Evolutionary conservation across 2,113 vertebrate genomes (phyloP), one percentile per base, ranked within the genome.

Genomic region (Gymnobelideus leadbeateri): DNA sequence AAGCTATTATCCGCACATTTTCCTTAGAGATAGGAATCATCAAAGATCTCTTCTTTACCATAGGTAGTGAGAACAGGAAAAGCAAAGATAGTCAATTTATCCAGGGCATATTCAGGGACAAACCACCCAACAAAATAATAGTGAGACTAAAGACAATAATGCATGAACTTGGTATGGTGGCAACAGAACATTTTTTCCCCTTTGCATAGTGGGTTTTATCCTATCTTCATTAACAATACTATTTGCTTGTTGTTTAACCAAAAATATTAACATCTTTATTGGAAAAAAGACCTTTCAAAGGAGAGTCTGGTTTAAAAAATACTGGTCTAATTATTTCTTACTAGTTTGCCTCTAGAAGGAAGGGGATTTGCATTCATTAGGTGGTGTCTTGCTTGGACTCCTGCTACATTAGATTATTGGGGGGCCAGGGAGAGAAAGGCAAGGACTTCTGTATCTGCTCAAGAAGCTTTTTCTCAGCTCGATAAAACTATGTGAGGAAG

Each of bases 201-300:
- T 5, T n/a, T 7, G 37, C 23, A 7, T 14, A 53, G 57, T 92
- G 52, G 91, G 77, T 95, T 92, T 14, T 6, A 0, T 31, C 37
- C 68, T 89, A 43, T 25, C 46, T 28, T 0, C 26, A 89, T 8
- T 8, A 93, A 89, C 52, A 52, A 46, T 53, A 4, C 6, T 92
- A 21, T 61, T 94, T 96, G 52, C 26, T 90, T 92, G 10, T 24
- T 23, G 68, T 50, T 96, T 95, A 54, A 89, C 95, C 90, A 5
- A 94, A 96, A 96, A 93, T 84, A 91, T 55, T 5, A 52, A 23
- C 43, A 23, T 10, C 8, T 93, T 94, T 89, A 89, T 92, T 4
- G 89, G 31, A 28, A 21, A 16, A 95, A 51, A 49, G 10, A 92
- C n/a, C 91, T 96, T 96, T 61, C 84, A 92, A 96, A 84, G 51